Evolutionary conservation across 2,797 vertebrate species (phyloP).

Genomic region (Gymnoscopelus braueri): DNA sequence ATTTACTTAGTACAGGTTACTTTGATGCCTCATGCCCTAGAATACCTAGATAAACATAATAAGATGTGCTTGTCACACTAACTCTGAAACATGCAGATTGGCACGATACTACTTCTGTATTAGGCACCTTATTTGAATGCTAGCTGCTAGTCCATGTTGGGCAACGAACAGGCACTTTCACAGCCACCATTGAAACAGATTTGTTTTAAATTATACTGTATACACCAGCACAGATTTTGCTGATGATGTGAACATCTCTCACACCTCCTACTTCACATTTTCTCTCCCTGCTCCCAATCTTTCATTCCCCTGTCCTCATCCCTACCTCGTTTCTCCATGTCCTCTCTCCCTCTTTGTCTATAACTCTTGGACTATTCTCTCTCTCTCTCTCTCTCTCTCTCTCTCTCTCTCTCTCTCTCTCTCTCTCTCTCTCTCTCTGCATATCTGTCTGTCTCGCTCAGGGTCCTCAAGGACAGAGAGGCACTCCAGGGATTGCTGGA

Average conservation of each 20-base stretch:
- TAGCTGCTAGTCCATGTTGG: too few relatives aligned
- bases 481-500: slow-evolving; percentile 84
- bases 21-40: neutral
- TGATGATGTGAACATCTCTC: neutral
- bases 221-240: neutral
- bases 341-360: neutral
- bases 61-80: too few relatives aligned
- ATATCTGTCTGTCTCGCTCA: slow-evolving; percentile 49
- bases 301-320: neutral
- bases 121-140: too few relatives aligned
- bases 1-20: neutral
- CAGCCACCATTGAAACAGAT: too few relatives aligned
- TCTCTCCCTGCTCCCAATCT: neutral
- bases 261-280: neutral
- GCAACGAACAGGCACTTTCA: too few relatives aligned
- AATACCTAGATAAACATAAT: neutral
- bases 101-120: too few relatives aligned
- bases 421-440: slow-evolving; percentile 10
- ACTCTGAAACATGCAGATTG: too few relatives aligned
- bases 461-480: slow-evolving; percentile 89
- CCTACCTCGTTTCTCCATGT: neutral
- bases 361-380: neutral
- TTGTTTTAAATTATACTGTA: too few relatives aligned
- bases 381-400: neutral
- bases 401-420: slow-evolving; percentile 1